Base-by-base conservation (phyloP, 2,888 invertebrate species). In the Acleris holmiana region DNA sequence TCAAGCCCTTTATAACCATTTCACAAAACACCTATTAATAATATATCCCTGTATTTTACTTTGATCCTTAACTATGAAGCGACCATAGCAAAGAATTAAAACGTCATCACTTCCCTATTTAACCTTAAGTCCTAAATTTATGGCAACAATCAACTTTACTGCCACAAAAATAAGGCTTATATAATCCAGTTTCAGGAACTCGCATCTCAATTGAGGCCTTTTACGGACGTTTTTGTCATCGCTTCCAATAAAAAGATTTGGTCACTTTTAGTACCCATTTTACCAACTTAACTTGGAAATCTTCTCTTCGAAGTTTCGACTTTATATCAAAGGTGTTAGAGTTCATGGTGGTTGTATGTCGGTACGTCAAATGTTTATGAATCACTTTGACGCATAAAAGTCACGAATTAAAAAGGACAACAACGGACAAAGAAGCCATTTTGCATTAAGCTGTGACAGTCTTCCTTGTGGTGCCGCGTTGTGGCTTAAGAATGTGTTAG, bases 321-420 rank as follows among this genome's bases (percentile, higher is more conserved):
- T 53, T 57, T 57, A 57, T 18, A 13, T n/a, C 0, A 2, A 21
- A 15, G 4, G 13, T 17, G 19, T 2, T 29, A 63, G 35, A n/a
- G 19, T 51, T n/a, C 19, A 17, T 19, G n/a, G 23, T 8, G 48
- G 13, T 35, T 51, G 53, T 47, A 59, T 49, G 71, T 72, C 69
- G 71, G 69, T 71, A 70, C 76, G 76, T 83, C 74, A 79, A 76
- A 78, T 76, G 73, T 73, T 77, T 74, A 73, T 91, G 90, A 91
- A 81, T 91, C 91, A 91, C 85, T 89, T 88, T 85, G 85, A 86
- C 88, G 89, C 90, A 86, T 91, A 89, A 89, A 89, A 89, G 86
- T 88, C 80, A 89, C 82, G 89, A 91, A 91, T 91, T 91, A 91
- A 86, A 88, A 91, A 87, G 85, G 88, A 88, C 89, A 91, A 91